These are phyloP conservation scores for Drosophila arizonae DNA, from an alignment of 1,140 invertebrate genomes.

Conservation along the genomic window DNA sequence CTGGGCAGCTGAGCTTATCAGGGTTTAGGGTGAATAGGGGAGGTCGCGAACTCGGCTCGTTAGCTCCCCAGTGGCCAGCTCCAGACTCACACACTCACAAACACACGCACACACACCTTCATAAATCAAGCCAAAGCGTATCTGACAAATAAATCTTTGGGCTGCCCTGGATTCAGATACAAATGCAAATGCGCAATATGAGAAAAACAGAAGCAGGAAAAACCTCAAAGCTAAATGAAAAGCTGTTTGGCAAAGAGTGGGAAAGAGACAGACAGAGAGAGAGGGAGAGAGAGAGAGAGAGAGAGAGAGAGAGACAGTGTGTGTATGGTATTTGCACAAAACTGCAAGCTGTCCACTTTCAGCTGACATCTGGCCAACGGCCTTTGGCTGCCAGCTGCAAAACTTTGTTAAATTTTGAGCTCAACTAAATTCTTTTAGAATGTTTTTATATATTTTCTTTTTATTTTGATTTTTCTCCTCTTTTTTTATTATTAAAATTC, in stretches of 20 bases:
- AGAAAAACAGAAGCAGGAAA: conserved; percentile 23
- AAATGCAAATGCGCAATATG: conserved; percentile 60
- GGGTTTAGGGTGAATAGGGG: neutral
- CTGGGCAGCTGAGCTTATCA: conserved; percentile 11
- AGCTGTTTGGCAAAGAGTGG: conserved; percentile 20
- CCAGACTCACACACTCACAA: neutral
- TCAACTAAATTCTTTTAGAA: conserved; percentile 18
- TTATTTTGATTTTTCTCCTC: neutral
- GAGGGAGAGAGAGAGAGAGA: too few relatives aligned
- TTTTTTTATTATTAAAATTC: neutral
- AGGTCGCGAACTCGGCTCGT: conserved; percentile 7
- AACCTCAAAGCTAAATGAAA: conserved; percentile 36
- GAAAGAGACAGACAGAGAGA: neutral
- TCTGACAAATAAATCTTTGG: conserved; percentile 65
- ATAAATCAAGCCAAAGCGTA: conserved; percentile 67
- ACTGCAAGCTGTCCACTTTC: conserved; percentile 48
- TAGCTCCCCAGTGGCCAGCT: neutral
- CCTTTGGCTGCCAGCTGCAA: conserved; percentile 40
- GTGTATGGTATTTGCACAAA: neutral
- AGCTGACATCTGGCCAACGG: conserved; percentile 64
- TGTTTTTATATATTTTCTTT: neutral
- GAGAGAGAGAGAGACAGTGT: too few relatives aligned
- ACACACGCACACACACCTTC: conserved; percentile 22
- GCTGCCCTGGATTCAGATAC: conserved; percentile 19
- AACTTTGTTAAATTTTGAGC: conserved; percentile 51